Evolutionary conservation across 2,797 vertebrate genomes (phyloP).

Genomic region (Clarias platycephalus): DNA sequence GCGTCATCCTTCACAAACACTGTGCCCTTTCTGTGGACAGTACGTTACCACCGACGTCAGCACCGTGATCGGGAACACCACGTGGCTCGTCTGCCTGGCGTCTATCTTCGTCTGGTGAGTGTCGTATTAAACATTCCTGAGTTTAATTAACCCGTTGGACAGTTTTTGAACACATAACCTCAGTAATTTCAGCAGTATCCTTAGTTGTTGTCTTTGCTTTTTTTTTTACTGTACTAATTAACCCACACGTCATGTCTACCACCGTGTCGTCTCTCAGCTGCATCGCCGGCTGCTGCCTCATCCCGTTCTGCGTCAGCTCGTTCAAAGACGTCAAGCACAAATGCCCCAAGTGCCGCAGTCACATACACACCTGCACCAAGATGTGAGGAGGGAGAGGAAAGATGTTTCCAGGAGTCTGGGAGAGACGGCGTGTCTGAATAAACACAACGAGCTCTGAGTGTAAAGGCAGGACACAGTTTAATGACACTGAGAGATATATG

Average conservation of each 20-base stretch:
- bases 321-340: constrained; percentile 67
- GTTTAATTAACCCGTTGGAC: no score
- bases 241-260: background rate
- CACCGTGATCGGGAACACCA: constrained; percentile 49
- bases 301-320: constrained; percentile 66
- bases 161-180: no score
- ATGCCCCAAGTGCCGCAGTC: constrained; percentile 70
- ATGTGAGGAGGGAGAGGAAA: constrained; percentile 56
- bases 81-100: constrained; percentile 66
- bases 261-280: constrained; percentile 59
- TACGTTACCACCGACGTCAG: constrained; percentile 65
- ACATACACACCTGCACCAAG: constrained; percentile 57
- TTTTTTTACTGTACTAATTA: background rate
- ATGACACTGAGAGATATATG: constrained; percentile 79
- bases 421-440: background rate
- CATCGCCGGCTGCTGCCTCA: constrained; percentile 71
- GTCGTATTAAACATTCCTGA: no score
- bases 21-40: constrained; percentile 69
- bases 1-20: constrained; percentile 55
- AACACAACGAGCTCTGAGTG: no score
- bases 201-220: no score
- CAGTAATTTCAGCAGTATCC: no score
- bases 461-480: constrained; percentile 71
- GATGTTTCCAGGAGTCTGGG: background rate
- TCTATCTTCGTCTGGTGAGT: constrained; percentile 63